phyloP scores from a whole-genome alignment of 2,888 invertebrate genomes.

The Chrysotoxum bicinctum region DNA sequence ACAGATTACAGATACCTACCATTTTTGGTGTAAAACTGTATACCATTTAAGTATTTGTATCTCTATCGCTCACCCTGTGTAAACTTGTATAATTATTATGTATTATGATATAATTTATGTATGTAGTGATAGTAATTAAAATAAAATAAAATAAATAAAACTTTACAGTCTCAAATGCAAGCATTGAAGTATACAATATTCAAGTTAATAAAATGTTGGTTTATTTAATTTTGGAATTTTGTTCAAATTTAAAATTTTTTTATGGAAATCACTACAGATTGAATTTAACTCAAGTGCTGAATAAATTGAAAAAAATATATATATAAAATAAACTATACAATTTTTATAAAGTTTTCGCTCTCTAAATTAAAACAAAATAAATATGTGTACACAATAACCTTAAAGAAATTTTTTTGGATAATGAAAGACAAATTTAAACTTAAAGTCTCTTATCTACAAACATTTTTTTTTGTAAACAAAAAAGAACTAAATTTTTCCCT shows the following conservation, averaged over 20 bases:
- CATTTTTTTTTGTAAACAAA: constrained; percentile 1
- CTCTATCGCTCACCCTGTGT: constrained; percentile 47
- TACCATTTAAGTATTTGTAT: constrained; percentile 68
- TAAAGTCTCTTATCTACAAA: constrained; percentile 11
- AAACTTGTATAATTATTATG: constrained; percentile 44
- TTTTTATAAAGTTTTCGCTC: constrained; percentile 61
- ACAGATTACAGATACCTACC: not conserved
- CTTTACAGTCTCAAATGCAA: constrained; percentile 35
- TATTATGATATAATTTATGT: constrained; percentile 49
- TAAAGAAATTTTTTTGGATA: constrained; percentile 36
- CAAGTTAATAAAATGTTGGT: not conserved
- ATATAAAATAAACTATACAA: constrained; percentile 54
- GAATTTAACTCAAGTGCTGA: constrained; percentile 78
- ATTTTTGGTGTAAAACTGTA: constrained; percentile 43
- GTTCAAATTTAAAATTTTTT: constrained; percentile 22
- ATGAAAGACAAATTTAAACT: not conserved
- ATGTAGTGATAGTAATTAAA: constrained; percentile 34
- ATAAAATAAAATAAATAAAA: constrained; percentile 16
- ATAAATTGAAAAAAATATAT: constrained; percentile 66
- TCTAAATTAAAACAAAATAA: constrained; percentile 35
- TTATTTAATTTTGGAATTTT: constrained; percentile 1
- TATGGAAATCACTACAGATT: constrained; percentile 15
- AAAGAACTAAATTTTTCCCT: not conserved
- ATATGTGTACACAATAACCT: constrained; percentile 20
- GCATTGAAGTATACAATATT: constrained; percentile 11